A percentile compares a stretch with the other conserved stretches of the same genome.
Evolutionary conservation across 2,113 vertebrate species (phyloP).

Genomic region (Xiphophorus hellerii): DNA sequence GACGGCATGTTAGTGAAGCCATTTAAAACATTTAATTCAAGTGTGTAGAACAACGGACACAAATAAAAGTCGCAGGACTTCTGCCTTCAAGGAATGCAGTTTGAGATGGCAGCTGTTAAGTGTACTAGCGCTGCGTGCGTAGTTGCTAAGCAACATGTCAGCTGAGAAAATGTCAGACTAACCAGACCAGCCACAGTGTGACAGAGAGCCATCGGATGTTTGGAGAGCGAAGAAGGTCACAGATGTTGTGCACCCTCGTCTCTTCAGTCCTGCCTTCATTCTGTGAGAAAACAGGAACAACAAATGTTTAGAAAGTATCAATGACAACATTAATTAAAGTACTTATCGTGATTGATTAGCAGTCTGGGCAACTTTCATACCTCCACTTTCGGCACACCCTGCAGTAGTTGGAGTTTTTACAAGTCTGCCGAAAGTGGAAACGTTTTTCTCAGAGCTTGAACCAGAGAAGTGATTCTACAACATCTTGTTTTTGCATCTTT

Average conservation of each 20-base stretch:
- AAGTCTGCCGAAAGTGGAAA: too few relatives aligned
- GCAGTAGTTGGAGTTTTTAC: background rate
- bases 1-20: too few relatives aligned
- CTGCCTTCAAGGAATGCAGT: too few relatives aligned
- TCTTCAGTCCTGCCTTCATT: slow-evolving; percentile 8
- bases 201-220: slow-evolving; percentile 88
- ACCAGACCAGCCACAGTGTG: slow-evolving; percentile 90
- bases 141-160: slow-evolving; percentile 48
- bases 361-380: background rate
- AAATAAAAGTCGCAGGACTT: too few relatives aligned
- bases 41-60: too few relatives aligned
- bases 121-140: background rate
- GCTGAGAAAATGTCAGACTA: slow-evolving; percentile 67
- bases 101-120: too few relatives aligned
- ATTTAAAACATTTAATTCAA: too few relatives aligned
- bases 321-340: slow-evolving; percentile 16
- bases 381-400: background rate
- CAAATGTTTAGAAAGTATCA: slow-evolving; percentile 41
- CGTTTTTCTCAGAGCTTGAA: too few relatives aligned
- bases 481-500: too few relatives aligned
- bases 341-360: background rate
- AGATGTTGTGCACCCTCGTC: slow-evolving; percentile 6
- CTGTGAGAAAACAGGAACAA: slow-evolving; percentile 52
- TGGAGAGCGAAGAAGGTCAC: slow-evolving; percentile 83
- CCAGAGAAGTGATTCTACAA: too few relatives aligned